Conservation (phyloP, 2,113 vertebrate genomes). For the Romanogobio albipinnatus region DNA sequence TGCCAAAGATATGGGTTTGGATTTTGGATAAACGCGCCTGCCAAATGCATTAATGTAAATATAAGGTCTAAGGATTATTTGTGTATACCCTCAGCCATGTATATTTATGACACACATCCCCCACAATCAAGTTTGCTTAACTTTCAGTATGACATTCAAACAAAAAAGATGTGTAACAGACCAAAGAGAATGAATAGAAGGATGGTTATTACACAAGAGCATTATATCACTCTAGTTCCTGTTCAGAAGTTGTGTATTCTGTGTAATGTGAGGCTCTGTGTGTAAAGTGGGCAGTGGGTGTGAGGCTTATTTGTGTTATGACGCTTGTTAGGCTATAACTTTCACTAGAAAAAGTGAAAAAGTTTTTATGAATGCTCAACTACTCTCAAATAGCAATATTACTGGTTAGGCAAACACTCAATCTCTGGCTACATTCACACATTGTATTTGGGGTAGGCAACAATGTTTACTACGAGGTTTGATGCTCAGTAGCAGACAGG, state of each 20-base stretch:
- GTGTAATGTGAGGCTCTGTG: background rate
- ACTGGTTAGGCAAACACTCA: background rate
- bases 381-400: conserved; percentile 12
- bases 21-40: background rate
- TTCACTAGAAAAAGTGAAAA: background rate
- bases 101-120: background rate
- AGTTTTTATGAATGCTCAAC: background rate
- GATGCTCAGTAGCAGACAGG: background rate
- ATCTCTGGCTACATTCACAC: background rate
- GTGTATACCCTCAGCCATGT: background rate
- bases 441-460: background rate
- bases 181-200: background rate
- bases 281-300: conserved; percentile 5
- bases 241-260: conserved; percentile 31
- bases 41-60: background rate
- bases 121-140: conserved; percentile 39
- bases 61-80: background rate
- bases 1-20: background rate
- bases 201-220: conserved; percentile 17
- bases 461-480: background rate
- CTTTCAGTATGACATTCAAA: conserved; percentile 26
- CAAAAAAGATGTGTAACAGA: conserved; percentile 10
- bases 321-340: background rate
- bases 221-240: conserved; percentile 14
- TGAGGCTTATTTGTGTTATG: conserved; percentile 1